phyloP scores from a whole-genome alignment of 2,113 vertebrate species.

The Conger conger region DNA sequence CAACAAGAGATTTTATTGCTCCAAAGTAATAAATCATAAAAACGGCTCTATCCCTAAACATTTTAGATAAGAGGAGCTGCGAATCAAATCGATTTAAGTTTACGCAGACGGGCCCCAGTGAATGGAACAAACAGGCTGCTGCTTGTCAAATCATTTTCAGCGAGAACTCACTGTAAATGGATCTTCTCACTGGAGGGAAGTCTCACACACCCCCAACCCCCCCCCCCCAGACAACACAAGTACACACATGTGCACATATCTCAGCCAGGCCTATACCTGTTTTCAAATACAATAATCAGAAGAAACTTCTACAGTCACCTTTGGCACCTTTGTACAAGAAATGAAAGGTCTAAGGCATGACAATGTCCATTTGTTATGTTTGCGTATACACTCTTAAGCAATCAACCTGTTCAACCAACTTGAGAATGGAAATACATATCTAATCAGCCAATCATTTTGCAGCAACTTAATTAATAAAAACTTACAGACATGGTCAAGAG shows the following conservation, averaged over 20 bases:
- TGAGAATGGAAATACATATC: too few relatives aligned
- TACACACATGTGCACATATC: not conserved
- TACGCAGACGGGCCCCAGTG: slow-evolving; percentile 66
- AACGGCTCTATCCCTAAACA: slow-evolving; percentile 73
- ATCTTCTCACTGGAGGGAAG: slow-evolving; percentile 46
- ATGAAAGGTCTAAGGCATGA: not conserved
- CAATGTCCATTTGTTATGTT: not conserved
- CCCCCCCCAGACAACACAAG: not conserved
- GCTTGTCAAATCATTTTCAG: slow-evolving; percentile 68
- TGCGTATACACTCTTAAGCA: not conserved
- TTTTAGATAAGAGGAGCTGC: slow-evolving; percentile 77
- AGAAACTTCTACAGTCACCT: not conserved
- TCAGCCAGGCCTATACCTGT: not conserved
- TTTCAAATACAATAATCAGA: not conserved
- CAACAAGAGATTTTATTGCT: slow-evolving; percentile 72
- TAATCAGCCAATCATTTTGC: too few relatives aligned
- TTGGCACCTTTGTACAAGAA: not conserved
- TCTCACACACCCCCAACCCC: not conserved
- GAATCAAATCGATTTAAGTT: slow-evolving; percentile 80
- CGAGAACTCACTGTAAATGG: slow-evolving; percentile 69
- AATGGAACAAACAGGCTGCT: slow-evolving; percentile 61
- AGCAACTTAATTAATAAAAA: too few relatives aligned
- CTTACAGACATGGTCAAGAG: too few relatives aligned
- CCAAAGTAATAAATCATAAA: slow-evolving; percentile 87
- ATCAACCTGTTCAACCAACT: too few relatives aligned